Base-by-base conservation (phyloP, 2,797 vertebrate species). In the Lepus oiostolus region DNA sequence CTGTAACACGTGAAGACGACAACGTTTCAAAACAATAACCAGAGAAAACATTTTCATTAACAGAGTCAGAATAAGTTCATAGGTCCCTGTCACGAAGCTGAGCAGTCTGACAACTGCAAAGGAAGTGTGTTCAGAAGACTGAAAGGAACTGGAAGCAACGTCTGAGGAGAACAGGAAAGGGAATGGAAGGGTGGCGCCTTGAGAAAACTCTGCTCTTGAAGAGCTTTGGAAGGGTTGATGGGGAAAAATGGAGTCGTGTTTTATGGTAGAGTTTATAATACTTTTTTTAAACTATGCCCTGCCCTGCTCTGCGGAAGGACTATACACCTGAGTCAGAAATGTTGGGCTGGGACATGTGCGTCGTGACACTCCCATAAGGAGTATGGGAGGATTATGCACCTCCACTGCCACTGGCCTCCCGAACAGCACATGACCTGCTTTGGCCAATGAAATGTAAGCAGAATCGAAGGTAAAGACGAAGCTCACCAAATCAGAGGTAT, bases 131-230 rank as follows among this genome's bases (percentile, higher is more conserved):
- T 88, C 80, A 88, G 32, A 95, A 60, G 62, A 76, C 11, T 12
- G 42, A 81, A 91, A 91, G 30, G 4, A 88, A 62, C 3, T 88
- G 70, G 63, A 88, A 96, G 63, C 30, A n/a, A 19, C 9, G 10
- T 67, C 30, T 94, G 67, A 74, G 70, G 67, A 38, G 32, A 90
- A 81, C 4, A 74, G 21, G 72, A 30, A 91, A 95, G 94, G 14
- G 58, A 92, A 93, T 12, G 32, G 21, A 83, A 14, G 16, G 89
- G 58, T 70, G 83, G 75, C 85, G 7, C 50, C 21, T 77, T 72
- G 47, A 93, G 63, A 74, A 63, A 91, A 82, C 17, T 93, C 50
- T 96, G 95, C 79, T 83, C 60, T 79, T 89, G 47, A 89, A 81
- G 62, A 47, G 21, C 28, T 50, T 93, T 85, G 38, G 26, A 82